Evolutionary conservation across 2,113 vertebrate genomes (phyloP), one percentile per base, ranked within the genome.

Genomic region (Calypte anna): DNA sequence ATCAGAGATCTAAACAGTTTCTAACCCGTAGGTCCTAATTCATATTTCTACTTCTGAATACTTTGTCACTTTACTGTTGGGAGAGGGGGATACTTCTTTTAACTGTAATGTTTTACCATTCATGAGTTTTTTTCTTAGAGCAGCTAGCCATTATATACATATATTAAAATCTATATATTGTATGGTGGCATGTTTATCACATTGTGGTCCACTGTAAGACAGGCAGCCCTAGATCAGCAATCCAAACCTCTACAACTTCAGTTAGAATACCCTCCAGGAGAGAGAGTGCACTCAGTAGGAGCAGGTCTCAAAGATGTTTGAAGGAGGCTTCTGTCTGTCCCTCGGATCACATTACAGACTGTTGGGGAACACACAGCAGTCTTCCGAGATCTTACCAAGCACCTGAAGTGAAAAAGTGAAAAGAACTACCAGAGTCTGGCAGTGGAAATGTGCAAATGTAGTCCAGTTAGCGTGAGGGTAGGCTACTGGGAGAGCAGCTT

Each of bases 301-400:
- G 13, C 31, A 59, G 9, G 16, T 64, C 59, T 86, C 28, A 13
- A 17, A 51, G 40, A 14, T 33, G 22, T 50, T 86, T 91, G 67
- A 54, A 38, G 68, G 67, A 30, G 48, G 50, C 6, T 77, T 25
- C 2, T 46, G 15, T 76, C 13, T 54, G 19, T 61, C 44, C 73
- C 57, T 76, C 17, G 3, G 31, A n/a, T 76, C 9, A 17, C 21
- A 6, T 72, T 68, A 27, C 38, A 25, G 63, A 10, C 57, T 51
- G 70, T 16, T 43, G 53, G 62, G n/a, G 53, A 86, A 23, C 46
- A 58, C 1, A 0, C 54, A 73, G 64, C 3, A 8, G 22, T 61
- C 31, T 23, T n/a, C 13, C 46, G 68, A 74, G 44, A 59, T 72
- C 13, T 50, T 50, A 25, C 0, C 0, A 43, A 86, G 36, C 40